Evolutionary conservation across 2,113 vertebrate genomes (phyloP), one percentile per base, ranked within the genome.

Genomic region (Sebastes schlegelii): DNA sequence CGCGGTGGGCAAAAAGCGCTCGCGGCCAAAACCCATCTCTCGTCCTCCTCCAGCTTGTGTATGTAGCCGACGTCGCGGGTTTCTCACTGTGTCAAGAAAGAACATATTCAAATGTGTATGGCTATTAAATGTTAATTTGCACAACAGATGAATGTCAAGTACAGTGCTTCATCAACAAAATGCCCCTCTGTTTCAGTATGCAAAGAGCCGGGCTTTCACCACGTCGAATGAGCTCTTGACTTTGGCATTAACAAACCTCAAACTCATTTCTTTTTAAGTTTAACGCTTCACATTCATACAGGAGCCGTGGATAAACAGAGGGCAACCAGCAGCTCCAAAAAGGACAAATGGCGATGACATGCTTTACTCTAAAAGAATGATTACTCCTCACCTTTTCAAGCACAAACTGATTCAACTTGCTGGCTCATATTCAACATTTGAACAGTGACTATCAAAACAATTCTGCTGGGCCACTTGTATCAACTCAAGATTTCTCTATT

Each of bases 71-170:
- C 67, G 68, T 88, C 42, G 70, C 73, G 75, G 85, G 86, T 91
- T 91, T 85, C 88, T 88, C 82, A 85, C 83, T 89, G 88, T 78
- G 89, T 92, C 86, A 93, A 81, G 81, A 92, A 86, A 73, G 80
- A 92, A 88, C 85, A 92, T 89, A 94, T 93, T 94, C 88, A 93
- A 91, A 94, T 92, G 87, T 83, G 91, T 84, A 77, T 89, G 88
- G 90, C 89, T 92, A 92, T 94, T 93, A 95, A 93, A 93, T 91
- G 89, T 92, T 93, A 91, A 93, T 94, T 93, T 93, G 87, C 92
- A 90, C 88, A 92, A 91, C 87, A 92, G 89, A 93, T 92, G 90
- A 93, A 90, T 78, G 88, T 83, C 85, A 93, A 92, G 86, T 89
- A 82, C 61, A 63, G 86, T 71, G 67, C 84, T 93, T 92, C 88